A percentile compares a stretch with the other conserved stretches of the same genome.
Evolutionary conservation across 2,797 vertebrate genomes (phyloP).

Genomic region (Sylvilagus floridanus): DNA sequence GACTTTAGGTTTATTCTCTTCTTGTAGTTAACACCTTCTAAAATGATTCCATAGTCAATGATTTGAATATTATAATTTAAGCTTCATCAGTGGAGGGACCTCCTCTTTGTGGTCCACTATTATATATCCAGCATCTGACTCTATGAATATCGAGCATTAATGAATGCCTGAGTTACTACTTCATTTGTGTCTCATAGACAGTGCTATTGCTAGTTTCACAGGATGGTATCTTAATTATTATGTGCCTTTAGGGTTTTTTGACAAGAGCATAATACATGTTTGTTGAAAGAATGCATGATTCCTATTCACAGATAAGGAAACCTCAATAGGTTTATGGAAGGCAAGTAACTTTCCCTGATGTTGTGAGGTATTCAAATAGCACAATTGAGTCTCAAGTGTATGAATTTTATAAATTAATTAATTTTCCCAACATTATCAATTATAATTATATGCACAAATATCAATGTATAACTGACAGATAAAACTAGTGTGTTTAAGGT

Average conservation of each 20-base stretch:
- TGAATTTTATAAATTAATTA: neutral
- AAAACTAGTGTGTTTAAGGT: neutral
- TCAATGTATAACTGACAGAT: neutral
- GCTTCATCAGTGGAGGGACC: neutral
- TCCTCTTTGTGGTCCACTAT: neutral
- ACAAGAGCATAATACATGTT: neutral
- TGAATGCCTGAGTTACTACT: neutral
- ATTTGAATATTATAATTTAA: neutral
- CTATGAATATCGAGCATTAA: neutral
- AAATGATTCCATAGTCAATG: neutral
- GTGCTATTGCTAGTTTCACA: neutral
- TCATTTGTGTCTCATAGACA: constrained; percentile 1
- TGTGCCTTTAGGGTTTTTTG: neutral
- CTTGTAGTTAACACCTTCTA: neutral
- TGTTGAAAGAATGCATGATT: neutral
- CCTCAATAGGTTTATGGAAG: neutral
- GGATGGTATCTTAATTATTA: constrained; percentile 4
- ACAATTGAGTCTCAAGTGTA: neutral
- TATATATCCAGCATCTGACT: neutral
- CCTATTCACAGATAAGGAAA: constrained; percentile 28
- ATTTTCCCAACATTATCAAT: neutral
- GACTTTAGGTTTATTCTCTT: constrained; percentile 20
- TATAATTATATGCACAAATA: no score
- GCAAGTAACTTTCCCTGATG: neutral
- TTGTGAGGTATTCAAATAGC: neutral